These are phyloP conservation scores for Rattus rattus DNA, from an alignment of 2,113 vertebrate species.

Conservation along the genomic window DNA sequence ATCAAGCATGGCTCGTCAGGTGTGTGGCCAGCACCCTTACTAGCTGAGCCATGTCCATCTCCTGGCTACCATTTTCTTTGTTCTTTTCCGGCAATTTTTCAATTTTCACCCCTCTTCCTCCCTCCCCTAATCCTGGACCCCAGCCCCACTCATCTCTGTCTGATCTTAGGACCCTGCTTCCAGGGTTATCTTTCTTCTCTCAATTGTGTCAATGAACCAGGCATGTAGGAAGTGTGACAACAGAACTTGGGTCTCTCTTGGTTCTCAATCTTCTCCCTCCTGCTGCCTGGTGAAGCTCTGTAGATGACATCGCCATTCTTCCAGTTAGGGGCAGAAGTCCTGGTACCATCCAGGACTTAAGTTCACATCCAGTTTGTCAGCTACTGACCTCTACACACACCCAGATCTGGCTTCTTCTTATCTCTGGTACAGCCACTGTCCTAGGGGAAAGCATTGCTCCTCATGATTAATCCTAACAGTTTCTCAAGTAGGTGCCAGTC, in stretches of 20 bases:
- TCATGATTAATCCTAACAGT: background rate
- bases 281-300: background rate
- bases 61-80: background rate
- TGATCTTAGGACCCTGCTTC: background rate
- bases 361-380: background rate
- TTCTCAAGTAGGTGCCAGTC: background rate
- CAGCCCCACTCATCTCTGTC: too few relatives aligned
- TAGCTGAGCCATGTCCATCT: background rate
- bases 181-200: background rate
- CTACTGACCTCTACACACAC: background rate
- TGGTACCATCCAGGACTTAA: background rate
- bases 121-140: background rate
- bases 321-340: background rate
- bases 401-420: background rate
- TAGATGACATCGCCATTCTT: background rate
- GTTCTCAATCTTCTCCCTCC: background rate
- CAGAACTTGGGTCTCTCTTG: too few relatives aligned
- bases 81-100: background rate
- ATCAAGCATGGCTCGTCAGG: background rate
- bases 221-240: too few relatives aligned
- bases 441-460: background rate
- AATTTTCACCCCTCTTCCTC: background rate
- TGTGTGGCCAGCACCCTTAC: background rate
- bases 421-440: background rate
- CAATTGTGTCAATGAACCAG: background rate